Percentiles rank a stretch among this genome's conserved stretches.
Conservation (phyloP, 2,888 invertebrate genomes). For the Spialia ferax region DNA sequence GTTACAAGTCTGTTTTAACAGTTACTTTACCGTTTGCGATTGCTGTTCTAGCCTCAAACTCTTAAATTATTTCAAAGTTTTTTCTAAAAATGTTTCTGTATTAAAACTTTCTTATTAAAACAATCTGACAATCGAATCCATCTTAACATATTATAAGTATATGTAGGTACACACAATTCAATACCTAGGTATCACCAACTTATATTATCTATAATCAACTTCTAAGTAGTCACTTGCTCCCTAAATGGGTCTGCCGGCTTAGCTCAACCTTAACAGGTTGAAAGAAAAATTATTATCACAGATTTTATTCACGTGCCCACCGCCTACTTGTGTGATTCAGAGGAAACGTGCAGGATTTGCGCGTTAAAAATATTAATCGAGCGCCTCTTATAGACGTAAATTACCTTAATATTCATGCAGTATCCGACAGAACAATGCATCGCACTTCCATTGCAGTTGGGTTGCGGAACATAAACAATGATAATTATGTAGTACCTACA, state of each 20-base stretch:
- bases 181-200: too few species aligned
- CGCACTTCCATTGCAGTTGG: slow-evolving; percentile 21
- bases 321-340: slow-evolving; percentile 44
- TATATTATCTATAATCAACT: too few species aligned
- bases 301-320: slow-evolving; percentile 63
- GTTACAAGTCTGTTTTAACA: too few species aligned
- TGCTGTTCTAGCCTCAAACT: too few species aligned
- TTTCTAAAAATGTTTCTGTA: too few species aligned
- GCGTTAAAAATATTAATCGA: slow-evolving; percentile 68
- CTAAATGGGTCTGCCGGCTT: slow-evolving; percentile 33
- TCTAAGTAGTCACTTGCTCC: slow-evolving; percentile 10
- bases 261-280: slow-evolving; percentile 43
- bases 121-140: too few species aligned
- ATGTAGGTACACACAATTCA: too few species aligned
- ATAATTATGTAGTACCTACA: not conserved
- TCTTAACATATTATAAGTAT: too few species aligned
- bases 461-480: slow-evolving; percentile 20
- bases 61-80: too few species aligned
- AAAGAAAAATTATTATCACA: slow-evolving; percentile 53
- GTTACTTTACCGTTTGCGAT: too few species aligned
- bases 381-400: slow-evolving; percentile 46
- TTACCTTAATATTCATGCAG: slow-evolving; percentile 42
- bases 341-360: slow-evolving; percentile 52
- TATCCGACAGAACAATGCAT: slow-evolving; percentile 33
- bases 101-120: too few species aligned